Base-by-base conservation (phyloP, 2,888 invertebrate genomes). In the Thera obeliscata region DNA sequence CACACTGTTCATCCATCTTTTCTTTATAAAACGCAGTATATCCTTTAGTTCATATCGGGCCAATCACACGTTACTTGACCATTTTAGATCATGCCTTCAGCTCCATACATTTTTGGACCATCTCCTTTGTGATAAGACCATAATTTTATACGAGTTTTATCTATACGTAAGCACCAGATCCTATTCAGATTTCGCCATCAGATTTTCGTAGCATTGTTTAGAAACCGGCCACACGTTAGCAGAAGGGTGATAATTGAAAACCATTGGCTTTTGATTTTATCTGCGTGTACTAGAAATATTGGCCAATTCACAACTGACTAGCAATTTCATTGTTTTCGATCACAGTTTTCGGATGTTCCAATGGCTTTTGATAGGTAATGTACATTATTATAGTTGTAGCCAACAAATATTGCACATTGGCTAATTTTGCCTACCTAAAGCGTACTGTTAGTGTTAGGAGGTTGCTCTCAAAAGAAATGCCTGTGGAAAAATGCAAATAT, bases 171-270 rank as follows among this genome's bases (percentile, higher is more conserved):
- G 43, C 36, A 36, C 41, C 56, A 38, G 38, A 41, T 48, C 12
- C n/a, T 41, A 43, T 9, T 12, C 22, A 22, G 8, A 56, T 69
- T 69, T 46, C 50, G 70, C 52, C 71, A 81, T 46, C 66, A 48
- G 62, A 72, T 73, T 77, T 80, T 85, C 73, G 70, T 76, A 71
- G 80, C 78, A 87, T 90, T 90, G 89, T 91, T 87, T 85, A 81
- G 86, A 85, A 87, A 87, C 65, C 38, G 38, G n/a, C 67, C 69
- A 75, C 68, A 64, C 56, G 83, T 91, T 91, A 89, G 87, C 86
- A 79, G 60, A 52, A 41, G 59, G 70, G 74, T 68, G 91, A 86
- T 90, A 91, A 92, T 91, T 90, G 89, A 85, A 87, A 87, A 85
- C 78, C 87, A 89, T 88, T 85, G 73, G 61, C 61, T 65, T 43